Base-by-base conservation (phyloP, 92 coral and sea anemone genomes). In the Virgularia gustaviana region DNA sequence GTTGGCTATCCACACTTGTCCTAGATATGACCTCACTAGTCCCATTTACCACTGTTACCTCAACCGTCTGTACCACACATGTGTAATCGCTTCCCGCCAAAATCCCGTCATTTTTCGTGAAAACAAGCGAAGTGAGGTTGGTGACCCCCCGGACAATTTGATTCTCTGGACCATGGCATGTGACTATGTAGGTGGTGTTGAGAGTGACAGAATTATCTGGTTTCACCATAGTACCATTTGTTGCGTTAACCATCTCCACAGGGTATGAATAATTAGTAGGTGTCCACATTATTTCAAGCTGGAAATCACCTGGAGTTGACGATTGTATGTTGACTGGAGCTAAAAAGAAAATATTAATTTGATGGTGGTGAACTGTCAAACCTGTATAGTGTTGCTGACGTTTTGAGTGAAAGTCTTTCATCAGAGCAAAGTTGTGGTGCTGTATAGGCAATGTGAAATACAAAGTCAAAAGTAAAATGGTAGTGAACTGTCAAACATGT, bases 51-150 rank as follows among this genome's bases (percentile, higher is more conserved):
- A 78, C 62, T 18, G 88, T 87, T 11, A 62, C 72, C 15, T 88
- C 97, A 3, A 85, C 89, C 85, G 87, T 88, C 66, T 74, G 87
- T 45, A 91, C 89, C 25, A 79, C 83, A 44, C 97, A 91, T 13
- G 79, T 72, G 74, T 91, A 91, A 83, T 91, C 95, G 49, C 86
- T 91, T n/a, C 97, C 97, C 23, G 97, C 96, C 73, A 79, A 53
- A 20, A 91, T 87, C 56, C 84, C 84, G 39, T 90, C 95, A 49
- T 83, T 85, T 81, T 90, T 81, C 25, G 53, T 31, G 72, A 91
- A 83, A 71, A 86, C 47, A 63, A 79, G 9, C 70, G 61, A 65
- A 66, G 83, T 87, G 47, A 39, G 53, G 57, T 53, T 66, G 16
- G 89, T 86, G 29, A 65, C 49, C n/a, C 77, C 85, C 12, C 5